Conservation (phyloP, 2,888 invertebrate genomes). For the Melieria picta region DNA sequence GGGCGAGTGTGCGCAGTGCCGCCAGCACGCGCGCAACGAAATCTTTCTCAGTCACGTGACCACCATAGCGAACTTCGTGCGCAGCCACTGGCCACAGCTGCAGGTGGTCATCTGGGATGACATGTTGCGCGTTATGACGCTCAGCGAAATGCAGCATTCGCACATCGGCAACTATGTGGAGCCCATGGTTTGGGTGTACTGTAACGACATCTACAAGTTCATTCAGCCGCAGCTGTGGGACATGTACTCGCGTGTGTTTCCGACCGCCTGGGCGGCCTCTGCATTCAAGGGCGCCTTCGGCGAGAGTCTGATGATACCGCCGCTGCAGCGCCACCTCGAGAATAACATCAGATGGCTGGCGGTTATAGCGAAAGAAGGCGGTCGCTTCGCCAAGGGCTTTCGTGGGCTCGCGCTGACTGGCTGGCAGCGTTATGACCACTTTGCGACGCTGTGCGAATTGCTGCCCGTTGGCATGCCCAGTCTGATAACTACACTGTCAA, state of each 20-base stretch:
- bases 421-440: constrained; percentile 74
- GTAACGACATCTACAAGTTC: constrained; percentile 74
- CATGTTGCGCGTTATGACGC: constrained; percentile 76
- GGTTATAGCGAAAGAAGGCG: constrained; percentile 71
- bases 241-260: constrained; percentile 74
- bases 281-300: constrained; percentile 83
- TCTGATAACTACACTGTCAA: constrained; percentile 71
- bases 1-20: constrained; percentile 74
- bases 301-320: constrained; percentile 75
- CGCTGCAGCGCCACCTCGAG: constrained; percentile 74
- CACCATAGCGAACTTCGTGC: constrained; percentile 71
- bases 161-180: constrained; percentile 75
- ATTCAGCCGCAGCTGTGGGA: constrained; percentile 72
- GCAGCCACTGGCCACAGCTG: constrained; percentile 70
- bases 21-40: constrained; percentile 66
- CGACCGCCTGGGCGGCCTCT: constrained; percentile 77
- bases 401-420: constrained; percentile 64
- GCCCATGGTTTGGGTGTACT: constrained; percentile 86
- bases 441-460: constrained; percentile 75
- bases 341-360: constrained; percentile 78
- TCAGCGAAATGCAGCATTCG: constrained; percentile 71
- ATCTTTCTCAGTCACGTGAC: constrained; percentile 74
- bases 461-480: constrained; percentile 75
- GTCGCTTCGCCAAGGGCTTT: constrained; percentile 64
- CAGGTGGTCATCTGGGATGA: constrained; percentile 83